phyloP scores from a whole-genome alignment of 2,888 invertebrate genomes.

The Oxystoma pomonae region DNA sequence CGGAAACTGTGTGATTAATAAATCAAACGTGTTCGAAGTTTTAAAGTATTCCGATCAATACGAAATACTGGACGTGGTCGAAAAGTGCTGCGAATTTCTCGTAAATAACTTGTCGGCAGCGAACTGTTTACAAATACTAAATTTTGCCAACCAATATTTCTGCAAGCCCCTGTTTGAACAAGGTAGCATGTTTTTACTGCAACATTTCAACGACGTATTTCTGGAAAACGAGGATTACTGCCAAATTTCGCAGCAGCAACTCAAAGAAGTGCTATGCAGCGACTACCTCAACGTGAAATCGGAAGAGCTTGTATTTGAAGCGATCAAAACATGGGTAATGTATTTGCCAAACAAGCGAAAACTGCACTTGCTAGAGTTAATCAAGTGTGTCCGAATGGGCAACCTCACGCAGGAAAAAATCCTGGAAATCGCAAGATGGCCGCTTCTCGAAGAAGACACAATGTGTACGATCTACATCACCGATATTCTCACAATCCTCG shows the following conservation, averaged over 20 bases:
- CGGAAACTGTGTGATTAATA: slow-evolving; percentile 59
- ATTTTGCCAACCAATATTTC: slow-evolving; percentile 67
- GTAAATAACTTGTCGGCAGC: slow-evolving; percentile 59
- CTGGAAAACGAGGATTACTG: slow-evolving; percentile 62
- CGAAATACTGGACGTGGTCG: slow-evolving; percentile 67
- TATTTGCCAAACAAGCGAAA: slow-evolving; percentile 54
- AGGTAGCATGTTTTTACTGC: slow-evolving; percentile 46
- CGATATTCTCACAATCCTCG: slow-evolving; percentile 30
- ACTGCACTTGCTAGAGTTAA: slow-evolving; percentile 50
- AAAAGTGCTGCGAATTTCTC: slow-evolving; percentile 65
- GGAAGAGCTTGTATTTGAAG: slow-evolving; percentile 72
- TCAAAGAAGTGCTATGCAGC: slow-evolving; percentile 61
- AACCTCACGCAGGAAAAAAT: slow-evolving; percentile 47
- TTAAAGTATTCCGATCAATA: slow-evolving; percentile 69
- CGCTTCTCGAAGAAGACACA: slow-evolving; percentile 31
- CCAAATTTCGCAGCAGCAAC: slow-evolving; percentile 56
- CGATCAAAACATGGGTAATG: slow-evolving; percentile 68
- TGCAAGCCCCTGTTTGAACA: slow-evolving; percentile 63
- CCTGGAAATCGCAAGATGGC: slow-evolving; percentile 31
- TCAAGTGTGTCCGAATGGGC: slow-evolving; percentile 56
- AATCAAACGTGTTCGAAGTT: slow-evolving; percentile 65
- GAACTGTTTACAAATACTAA: slow-evolving; percentile 69
- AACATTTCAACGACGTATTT: slow-evolving; percentile 48
- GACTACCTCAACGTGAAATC: slow-evolving; percentile 69
- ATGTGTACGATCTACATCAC: slow-evolving; percentile 38